These are phyloP conservation scores for Resseliella maxima DNA, from an alignment of 2,888 invertebrate genomes.

Conservation along the genomic window DNA sequence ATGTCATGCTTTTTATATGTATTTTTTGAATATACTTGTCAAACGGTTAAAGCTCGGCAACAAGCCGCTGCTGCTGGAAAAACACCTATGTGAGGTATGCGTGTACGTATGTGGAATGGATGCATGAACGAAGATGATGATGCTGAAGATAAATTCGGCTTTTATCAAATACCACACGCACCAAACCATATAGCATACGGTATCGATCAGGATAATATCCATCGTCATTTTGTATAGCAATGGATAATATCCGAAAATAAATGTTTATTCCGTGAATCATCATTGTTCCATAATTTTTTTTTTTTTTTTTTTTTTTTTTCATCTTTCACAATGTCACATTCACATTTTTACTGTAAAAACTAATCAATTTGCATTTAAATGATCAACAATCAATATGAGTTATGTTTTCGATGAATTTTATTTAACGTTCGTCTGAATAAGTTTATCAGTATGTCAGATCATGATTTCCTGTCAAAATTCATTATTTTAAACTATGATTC, in stretches of 20 bases:
- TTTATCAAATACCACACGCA: not conserved
- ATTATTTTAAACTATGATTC: not conserved
- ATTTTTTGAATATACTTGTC: not conserved
- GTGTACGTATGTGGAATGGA: not conserved
- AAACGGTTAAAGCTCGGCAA: not conserved
- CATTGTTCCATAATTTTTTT: not conserved
- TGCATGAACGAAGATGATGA: not conserved
- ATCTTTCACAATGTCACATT: not conserved
- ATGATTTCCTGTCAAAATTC: not conserved
- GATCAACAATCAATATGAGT: conserved; percentile 14
- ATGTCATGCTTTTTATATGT: conserved; percentile 3
- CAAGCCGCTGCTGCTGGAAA: not conserved
- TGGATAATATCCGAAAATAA: not conserved
- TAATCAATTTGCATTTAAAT: not conserved
- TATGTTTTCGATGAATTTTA: not conserved
- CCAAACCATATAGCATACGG: not conserved
- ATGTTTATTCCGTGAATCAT: not conserved
- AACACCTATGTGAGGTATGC: not conserved
- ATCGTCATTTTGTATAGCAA: not conserved
- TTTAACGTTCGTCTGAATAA: not conserved
- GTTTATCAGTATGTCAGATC: not conserved
- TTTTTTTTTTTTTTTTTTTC: not conserved
- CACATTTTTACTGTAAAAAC: not conserved
- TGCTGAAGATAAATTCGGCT: not conserved
- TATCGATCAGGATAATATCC: not conserved